phyloP scores from a whole-genome alignment of 2,797 vertebrate species.

The Eulemur rubriventer region DNA sequence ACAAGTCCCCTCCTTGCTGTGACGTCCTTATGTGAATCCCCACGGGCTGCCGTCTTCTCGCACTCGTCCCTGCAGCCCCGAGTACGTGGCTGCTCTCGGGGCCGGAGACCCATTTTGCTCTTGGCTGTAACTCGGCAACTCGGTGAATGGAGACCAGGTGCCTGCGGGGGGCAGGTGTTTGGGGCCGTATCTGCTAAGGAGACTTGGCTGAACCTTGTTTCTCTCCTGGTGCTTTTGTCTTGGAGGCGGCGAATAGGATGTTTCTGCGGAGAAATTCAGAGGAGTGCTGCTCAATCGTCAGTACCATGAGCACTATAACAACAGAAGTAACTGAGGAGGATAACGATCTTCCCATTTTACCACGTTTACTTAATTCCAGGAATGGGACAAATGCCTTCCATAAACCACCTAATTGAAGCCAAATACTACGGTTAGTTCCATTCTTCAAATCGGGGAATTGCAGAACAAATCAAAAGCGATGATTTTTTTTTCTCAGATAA shows the following conservation, averaged over 20 bases:
- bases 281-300: neutral
- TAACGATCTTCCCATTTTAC: neutral
- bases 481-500: neutral
- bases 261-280: neutral
- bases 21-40: neutral
- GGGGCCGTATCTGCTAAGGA: neutral
- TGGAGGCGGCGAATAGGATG: neutral
- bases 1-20: neutral
- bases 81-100: neutral
- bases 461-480: neutral
- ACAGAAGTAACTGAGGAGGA: neutral
- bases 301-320: neutral
- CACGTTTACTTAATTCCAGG: neutral
- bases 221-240: neutral
- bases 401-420: neutral
- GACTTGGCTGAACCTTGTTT: neutral
- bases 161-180: neutral
- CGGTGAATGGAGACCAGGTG: neutral
- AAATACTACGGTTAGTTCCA: neutral
- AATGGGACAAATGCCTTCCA: neutral
- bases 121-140: neutral
- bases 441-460: neutral
- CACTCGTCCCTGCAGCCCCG: too few relatives aligned
- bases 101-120: neutral
- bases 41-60: neutral